These are phyloP conservation scores for Heliconius cydno DNA, from an alignment of 2,888 invertebrate genomes.

Conservation along the genomic window DNA sequence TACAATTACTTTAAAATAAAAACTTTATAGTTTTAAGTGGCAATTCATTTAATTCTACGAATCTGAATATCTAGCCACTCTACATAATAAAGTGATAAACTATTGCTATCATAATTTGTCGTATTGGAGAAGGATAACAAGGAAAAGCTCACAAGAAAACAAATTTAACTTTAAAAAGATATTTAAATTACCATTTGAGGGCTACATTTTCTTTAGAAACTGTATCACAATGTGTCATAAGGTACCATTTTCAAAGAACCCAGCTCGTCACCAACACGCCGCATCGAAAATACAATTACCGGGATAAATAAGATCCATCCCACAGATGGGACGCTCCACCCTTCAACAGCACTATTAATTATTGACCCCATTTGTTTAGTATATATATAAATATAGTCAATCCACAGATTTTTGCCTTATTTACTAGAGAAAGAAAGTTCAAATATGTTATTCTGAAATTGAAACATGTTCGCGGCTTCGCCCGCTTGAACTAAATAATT, in stretches of 20 bases:
- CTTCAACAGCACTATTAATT: conserved; percentile 8
- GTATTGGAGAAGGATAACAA: not conserved
- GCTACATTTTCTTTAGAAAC: not conserved
- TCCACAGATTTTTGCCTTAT: not conserved
- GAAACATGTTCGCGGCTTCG: not conserved
- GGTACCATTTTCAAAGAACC: not conserved
- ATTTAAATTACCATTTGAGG: not conserved
- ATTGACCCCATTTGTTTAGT: not conserved
- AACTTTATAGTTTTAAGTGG: not conserved
- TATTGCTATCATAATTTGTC: not conserved
- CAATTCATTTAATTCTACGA: not conserved
- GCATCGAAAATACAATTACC: conserved; percentile 17
- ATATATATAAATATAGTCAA: not conserved
- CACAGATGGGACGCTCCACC: conserved; percentile 6
- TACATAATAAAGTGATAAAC: not conserved
- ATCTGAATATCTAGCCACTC: not conserved
- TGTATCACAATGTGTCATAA: not conserved
- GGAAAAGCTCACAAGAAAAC: not conserved
- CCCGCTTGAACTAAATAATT: too few species aligned
- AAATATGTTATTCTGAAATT: not conserved
- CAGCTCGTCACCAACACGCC: not conserved
- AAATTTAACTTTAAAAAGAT: not conserved
- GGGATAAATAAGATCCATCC: conserved; percentile 7
- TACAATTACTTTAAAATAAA: too few species aligned
- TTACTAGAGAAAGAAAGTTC: not conserved